Evolutionary conservation across 2,113 vertebrate genomes (phyloP).

Genomic region (Pampusana beccarii): DNA sequence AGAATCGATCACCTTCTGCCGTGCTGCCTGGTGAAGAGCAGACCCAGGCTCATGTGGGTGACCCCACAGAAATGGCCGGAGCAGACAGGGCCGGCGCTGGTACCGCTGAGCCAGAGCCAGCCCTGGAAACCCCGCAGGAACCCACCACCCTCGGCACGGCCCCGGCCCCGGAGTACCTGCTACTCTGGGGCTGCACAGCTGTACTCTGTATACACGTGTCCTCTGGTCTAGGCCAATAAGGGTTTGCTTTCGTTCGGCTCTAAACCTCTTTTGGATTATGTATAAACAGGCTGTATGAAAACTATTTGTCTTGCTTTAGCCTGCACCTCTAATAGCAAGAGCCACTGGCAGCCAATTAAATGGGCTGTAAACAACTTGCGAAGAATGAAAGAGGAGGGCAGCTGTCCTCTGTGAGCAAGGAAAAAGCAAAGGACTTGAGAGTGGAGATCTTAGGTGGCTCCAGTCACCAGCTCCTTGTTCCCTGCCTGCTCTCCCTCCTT

Average conservation of each 20-base stretch:
- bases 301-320: background rate
- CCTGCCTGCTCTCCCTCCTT: background rate
- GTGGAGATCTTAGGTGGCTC: too few relatives aligned
- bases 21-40: background rate
- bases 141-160: accelerated
- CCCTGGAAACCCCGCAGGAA: background rate
- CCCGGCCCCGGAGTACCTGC: too few relatives aligned
- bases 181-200: accelerated
- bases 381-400: background rate
- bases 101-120: background rate
- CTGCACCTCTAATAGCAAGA: background rate
- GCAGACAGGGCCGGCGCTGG: accelerated
- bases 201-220: accelerated
- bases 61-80: too few relatives aligned
- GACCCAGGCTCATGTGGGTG: too few relatives aligned
- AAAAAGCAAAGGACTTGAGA: background rate
- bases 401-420: background rate
- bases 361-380: background rate
- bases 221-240: background rate
- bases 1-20: background rate
- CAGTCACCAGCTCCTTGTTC: background rate
- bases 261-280: background rate
- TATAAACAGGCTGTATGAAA: background rate
- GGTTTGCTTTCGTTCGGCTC: background rate
- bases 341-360: background rate